These are phyloP conservation scores for Drosophila trapezifrons DNA, from an alignment of 1,140 invertebrate species.

Conservation along the genomic window DNA sequence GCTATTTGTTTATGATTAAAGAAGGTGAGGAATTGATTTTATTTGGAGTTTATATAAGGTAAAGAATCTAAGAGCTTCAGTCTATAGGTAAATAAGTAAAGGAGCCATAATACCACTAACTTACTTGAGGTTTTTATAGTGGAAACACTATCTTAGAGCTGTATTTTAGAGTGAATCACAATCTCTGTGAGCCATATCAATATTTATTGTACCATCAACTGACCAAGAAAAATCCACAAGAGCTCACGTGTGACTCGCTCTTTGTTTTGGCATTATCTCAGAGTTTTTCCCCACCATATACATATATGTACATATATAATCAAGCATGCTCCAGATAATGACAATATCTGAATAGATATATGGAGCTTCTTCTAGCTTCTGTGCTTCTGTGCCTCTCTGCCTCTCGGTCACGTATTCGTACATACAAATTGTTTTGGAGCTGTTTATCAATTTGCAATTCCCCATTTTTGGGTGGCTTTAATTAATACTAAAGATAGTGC, in stretches of 20 bases:
- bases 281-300: conserved; percentile 9
- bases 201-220: conserved; percentile 15
- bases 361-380: conserved; percentile 38
- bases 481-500: conserved; percentile 79
- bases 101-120: no score
- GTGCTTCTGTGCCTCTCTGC: background rate
- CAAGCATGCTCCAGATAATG: conserved; percentile 32
- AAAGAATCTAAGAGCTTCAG: background rate
- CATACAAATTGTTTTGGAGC: conserved; percentile 58
- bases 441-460: conserved; percentile 79
- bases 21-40: background rate
- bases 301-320: conserved; percentile 1
- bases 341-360: conserved; percentile 50
- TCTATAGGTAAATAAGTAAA: no score
- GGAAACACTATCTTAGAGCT: background rate
- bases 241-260: conserved; percentile 32
- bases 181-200: conserved; percentile 4
- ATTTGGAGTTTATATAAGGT: background rate
- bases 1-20: conserved; percentile 1
- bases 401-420: conserved; percentile 36
- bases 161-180: conserved; percentile 11
- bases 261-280: conserved; percentile 29
- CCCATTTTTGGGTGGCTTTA: conserved; percentile 71
- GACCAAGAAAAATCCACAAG: conserved; percentile 10
- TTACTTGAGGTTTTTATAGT: no score